Percentiles rank a stretch among this genome's conserved stretches.
Conservation (phyloP, 2,797 vertebrate species). For the Apodemus agrarius region DNA sequence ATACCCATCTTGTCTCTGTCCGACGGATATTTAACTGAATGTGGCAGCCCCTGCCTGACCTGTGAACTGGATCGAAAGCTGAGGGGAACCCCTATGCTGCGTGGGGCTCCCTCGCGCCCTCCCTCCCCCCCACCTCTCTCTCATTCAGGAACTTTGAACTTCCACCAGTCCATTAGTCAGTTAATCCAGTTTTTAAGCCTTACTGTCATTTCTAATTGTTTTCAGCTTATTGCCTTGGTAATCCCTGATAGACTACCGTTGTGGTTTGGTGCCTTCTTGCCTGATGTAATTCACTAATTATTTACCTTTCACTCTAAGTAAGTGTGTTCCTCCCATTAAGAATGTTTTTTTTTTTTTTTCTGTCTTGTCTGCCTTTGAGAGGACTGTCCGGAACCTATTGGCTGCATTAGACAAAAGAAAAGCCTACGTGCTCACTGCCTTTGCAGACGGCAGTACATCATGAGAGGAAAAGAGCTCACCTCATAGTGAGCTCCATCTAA, state of each 20-base stretch:
- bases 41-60: conserved; percentile 17
- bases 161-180: conserved; percentile 5
- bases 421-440: conserved; percentile 25
- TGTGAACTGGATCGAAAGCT: conserved; percentile 50
- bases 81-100: background rate
- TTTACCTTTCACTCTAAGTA: conserved; percentile 33
- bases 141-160: conserved; percentile 52
- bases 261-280: conserved; percentile 26
- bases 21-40: conserved; percentile 43
- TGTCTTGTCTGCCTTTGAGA: conserved; percentile 59
- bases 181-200: conserved; percentile 64
- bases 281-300: background rate
- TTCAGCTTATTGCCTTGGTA: conserved; percentile 62
- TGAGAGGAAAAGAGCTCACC: conserved; percentile 35
- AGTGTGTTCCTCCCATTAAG: conserved; percentile 35
- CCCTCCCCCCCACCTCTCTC: conserved; percentile 36
- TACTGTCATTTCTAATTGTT: background rate
- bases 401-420: conserved; percentile 70
- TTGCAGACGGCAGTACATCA: conserved; percentile 41
- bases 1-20: conserved; percentile 32
- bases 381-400: conserved; percentile 41
- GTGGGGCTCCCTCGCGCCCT: background rate
- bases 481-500: conserved; percentile 39
- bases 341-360: conserved; percentile 61
- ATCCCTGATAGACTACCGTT: conserved; percentile 48